These are phyloP conservation scores for Aplysia californica DNA, from an alignment of 1,140 invertebrate genomes.

Conservation along the genomic window DNA sequence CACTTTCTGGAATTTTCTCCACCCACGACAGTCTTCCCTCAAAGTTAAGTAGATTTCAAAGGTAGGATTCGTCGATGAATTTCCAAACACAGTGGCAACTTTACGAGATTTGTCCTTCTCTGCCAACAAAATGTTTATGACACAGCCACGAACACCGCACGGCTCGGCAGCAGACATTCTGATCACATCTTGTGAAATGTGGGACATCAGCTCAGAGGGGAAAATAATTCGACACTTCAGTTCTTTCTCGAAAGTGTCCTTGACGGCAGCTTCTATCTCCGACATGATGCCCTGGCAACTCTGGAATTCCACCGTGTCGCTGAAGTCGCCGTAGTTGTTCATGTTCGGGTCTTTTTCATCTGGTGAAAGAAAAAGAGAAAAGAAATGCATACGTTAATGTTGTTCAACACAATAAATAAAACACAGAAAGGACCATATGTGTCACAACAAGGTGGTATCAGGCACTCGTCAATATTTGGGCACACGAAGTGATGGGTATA, in stretches of 20 bases:
- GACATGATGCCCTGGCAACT: not conserved
- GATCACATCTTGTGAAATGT: slow-evolving; percentile 9
- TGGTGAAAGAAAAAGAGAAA: not conserved
- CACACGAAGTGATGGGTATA: too few species aligned
- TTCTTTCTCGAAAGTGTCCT: not conserved
- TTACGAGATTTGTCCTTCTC: slow-evolving; percentile 1
- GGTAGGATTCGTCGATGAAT: slow-evolving; percentile 1
- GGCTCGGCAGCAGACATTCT: slow-evolving; percentile 20
- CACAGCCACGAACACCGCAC: slow-evolving; percentile 11
- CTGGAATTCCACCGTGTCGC: not conserved
- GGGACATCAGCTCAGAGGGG: slow-evolving; percentile 2
- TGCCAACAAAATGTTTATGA: not conserved
- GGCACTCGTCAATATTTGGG: too few species aligned
- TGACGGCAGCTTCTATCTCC: slow-evolving; percentile 2
- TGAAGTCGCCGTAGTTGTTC: not conserved
- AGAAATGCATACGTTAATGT: not conserved
- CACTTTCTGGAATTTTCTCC: slow-evolving; percentile 19
- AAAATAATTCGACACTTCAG: slow-evolving; percentile 6
- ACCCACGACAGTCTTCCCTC: slow-evolving; percentile 3
- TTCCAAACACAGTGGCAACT: slow-evolving; percentile 6
- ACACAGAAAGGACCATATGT: too few species aligned
- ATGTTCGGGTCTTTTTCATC: slow-evolving; percentile 18
- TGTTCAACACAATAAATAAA: too few species aligned
- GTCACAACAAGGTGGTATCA: too few species aligned
- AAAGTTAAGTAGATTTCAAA: slow-evolving; percentile 27